phyloP scores from a whole-genome alignment of 2,888 invertebrate species.

The Cataglyphis livida region DNA sequence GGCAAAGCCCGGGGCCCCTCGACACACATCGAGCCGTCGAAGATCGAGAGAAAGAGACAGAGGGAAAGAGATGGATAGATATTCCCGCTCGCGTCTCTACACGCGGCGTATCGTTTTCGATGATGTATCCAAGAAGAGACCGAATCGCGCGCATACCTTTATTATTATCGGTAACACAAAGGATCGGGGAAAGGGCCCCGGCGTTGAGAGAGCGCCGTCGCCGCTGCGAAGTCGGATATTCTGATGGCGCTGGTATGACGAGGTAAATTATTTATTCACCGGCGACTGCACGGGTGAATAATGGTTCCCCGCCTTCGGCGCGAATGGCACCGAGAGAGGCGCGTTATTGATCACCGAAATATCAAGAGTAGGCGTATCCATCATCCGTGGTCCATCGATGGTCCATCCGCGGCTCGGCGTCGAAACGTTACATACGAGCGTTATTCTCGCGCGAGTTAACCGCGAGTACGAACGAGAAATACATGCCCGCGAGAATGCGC shows the following conservation, averaged over 20 bases:
- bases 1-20: conserved; percentile 32
- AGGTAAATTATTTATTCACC: conserved; percentile 83
- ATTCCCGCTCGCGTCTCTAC: conserved; percentile 38
- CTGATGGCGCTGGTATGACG: conserved; percentile 79
- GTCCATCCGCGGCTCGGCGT: conserved; percentile 51
- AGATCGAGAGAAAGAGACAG: not conserved
- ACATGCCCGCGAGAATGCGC: conserved; percentile 17
- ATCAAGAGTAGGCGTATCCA: conserved; percentile 83
- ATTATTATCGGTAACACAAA: conserved; percentile 55
- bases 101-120: conserved; percentile 53
- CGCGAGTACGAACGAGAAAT: conserved; percentile 38
- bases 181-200: conserved; percentile 24
- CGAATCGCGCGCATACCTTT: conserved; percentile 56
- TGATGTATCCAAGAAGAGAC: conserved; percentile 50
- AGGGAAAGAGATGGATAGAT: not conserved
- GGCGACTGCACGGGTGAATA: conserved; percentile 81
- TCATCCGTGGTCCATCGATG: conserved; percentile 75
- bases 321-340: conserved; percentile 74
- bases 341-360: conserved; percentile 83
- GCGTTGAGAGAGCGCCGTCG: conserved; percentile 37
- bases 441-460: conserved; percentile 36
- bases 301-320: conserved; percentile 78
- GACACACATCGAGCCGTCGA: conserved; percentile 42
- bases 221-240: conserved; percentile 70
- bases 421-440: conserved; percentile 54